Conservation (phyloP, 2,888 invertebrate species). For the Noctua janthina region DNA sequence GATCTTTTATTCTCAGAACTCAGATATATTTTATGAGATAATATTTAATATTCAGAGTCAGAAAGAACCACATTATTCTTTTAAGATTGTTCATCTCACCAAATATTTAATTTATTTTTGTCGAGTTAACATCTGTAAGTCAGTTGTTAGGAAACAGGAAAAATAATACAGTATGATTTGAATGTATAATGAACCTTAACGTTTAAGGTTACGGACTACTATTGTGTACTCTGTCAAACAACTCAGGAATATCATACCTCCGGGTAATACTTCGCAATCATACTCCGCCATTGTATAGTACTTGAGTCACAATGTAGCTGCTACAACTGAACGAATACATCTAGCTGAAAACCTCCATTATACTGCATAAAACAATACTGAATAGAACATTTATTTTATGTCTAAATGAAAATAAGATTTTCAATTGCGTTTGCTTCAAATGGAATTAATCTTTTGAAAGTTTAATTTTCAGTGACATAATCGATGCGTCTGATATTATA, state of each 20-base stretch:
- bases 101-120: conserved; percentile 9
- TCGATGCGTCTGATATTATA: background rate
- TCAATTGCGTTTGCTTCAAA: conserved; percentile 6
- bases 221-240: conserved; percentile 6
- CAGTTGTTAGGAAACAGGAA: background rate
- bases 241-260: background rate
- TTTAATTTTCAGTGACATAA: background rate
- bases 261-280: conserved; percentile 12
- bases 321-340: conserved; percentile 3
- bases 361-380: conserved; percentile 7
- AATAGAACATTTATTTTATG: background rate
- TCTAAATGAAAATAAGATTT: conserved; percentile 7
- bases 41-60: background rate
- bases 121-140: background rate
- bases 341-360: conserved; percentile 18
- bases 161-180: background rate
- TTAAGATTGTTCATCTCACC: background rate
- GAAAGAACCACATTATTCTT: conserved; percentile 9
- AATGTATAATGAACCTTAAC: conserved; percentile 3
- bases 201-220: conserved; percentile 11
- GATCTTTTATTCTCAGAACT: background rate
- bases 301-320: conserved; percentile 10
- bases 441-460: background rate
- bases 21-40: conserved; percentile 2
- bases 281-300: conserved; percentile 13